These are phyloP conservation scores for Menura novaehollandiae DNA, from an alignment of 2,113 vertebrate genomes.

Conservation along the genomic window DNA sequence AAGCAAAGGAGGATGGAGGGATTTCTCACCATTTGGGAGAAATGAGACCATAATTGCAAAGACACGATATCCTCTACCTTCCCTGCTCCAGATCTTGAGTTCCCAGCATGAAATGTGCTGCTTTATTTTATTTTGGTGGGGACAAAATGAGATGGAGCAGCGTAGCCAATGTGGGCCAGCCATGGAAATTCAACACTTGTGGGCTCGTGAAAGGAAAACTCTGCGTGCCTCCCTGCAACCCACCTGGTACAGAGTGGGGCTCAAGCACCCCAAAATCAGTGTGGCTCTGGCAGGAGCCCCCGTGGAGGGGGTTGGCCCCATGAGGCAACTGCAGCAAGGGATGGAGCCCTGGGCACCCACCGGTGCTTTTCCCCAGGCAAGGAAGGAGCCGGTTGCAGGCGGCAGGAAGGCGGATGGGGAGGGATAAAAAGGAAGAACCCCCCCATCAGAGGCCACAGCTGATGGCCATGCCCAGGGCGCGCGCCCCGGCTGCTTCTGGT, in stretches of 20 bases:
- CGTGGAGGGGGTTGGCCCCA: rapidly evolving
- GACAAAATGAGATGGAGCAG: neutral
- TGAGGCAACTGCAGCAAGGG: neutral
- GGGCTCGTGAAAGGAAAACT: rapidly evolving
- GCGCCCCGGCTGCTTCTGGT: neutral
- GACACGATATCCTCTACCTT: neutral
- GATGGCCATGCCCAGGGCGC: neutral
- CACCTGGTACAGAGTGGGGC: rapidly evolving
- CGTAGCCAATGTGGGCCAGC: rapidly evolving
- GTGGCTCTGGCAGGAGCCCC: neutral
- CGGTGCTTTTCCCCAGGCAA: neutral
- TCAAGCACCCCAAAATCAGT: neutral
- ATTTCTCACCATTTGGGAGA: neutral
- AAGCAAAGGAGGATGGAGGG: neutral
- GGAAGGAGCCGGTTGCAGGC: neutral
- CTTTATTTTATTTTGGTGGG: neutral
- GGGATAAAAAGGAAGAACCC: neutral
- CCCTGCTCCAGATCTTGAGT: neutral
- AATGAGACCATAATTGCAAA: neutral
- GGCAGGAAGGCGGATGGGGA: neutral
- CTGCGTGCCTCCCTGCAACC: no score
- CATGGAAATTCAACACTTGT: neutral
- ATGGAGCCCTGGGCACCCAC: neutral
- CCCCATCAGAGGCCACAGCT: neutral
- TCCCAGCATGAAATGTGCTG: neutral